phyloP scores from a whole-genome alignment of 2,113 vertebrate genomes.

The Alethe castanea region DNA sequence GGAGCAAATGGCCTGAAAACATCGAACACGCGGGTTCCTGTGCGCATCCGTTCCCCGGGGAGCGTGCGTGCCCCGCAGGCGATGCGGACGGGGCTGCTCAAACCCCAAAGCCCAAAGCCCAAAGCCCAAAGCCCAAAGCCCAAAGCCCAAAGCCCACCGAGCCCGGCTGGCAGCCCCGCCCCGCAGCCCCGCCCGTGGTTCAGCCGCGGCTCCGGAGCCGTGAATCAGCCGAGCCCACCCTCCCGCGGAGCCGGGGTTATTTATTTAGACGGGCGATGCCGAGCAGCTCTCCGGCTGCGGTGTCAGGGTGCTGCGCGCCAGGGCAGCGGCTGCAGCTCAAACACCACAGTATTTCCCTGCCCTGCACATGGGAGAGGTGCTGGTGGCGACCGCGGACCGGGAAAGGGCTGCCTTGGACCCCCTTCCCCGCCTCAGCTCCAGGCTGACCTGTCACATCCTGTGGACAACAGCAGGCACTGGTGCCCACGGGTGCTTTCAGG shows the following conservation, averaged over 20 bases:
- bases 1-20: neutral
- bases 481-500: neutral
- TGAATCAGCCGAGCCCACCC: constrained; percentile 60
- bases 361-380: neutral
- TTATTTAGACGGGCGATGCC: neutral
- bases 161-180: neutral
- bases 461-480: neutral
- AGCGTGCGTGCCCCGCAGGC: neutral
- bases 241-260: neutral
- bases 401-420: neutral
- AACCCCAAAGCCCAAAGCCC: neutral
- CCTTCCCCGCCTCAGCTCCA: neutral
- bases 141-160: too few species aligned
- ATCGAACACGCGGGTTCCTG: neutral
- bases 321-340: neutral
- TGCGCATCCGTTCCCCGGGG: accelerated
- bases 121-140: too few species aligned
- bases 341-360: neutral
- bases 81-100: neutral
- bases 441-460: neutral
- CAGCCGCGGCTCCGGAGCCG: constrained; percentile 64
- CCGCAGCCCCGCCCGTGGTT: constrained; percentile 33
- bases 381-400: accelerated
- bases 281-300: neutral
- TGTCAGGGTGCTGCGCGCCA: neutral